Percentiles rank a stretch among this genome's conserved stretches.
Evolutionary conservation across 2,113 vertebrate genomes (phyloP).

Genomic region (Mustelus asterias): DNA sequence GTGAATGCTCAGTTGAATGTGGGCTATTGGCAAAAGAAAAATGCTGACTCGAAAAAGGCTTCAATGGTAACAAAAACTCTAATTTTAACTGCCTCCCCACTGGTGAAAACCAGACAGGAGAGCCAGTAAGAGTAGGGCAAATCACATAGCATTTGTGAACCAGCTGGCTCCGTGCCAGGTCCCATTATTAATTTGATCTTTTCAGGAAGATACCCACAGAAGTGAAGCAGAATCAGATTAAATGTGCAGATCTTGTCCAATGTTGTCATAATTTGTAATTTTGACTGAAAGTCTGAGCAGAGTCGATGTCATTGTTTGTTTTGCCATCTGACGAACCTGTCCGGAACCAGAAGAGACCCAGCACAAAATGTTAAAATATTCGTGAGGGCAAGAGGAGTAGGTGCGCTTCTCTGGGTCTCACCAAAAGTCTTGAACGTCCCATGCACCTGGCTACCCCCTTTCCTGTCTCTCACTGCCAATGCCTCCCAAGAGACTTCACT

Average conservation of each 20-base stretch:
- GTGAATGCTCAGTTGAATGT: background rate
- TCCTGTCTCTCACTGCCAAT: background rate
- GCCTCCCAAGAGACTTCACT: background rate
- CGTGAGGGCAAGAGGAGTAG: background rate
- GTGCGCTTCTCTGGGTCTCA: background rate
- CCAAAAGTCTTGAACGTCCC: background rate
- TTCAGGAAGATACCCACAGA: background rate
- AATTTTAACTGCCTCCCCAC: background rate
- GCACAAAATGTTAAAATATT: background rate
- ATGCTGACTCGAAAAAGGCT: background rate
- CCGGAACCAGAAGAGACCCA: background rate
- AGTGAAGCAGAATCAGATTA: background rate
- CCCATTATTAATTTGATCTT: background rate
- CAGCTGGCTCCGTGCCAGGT: background rate
- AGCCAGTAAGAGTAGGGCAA: background rate
- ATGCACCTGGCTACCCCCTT: background rate
- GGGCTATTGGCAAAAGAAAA: background rate
- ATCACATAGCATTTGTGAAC: background rate
- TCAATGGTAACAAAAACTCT: background rate
- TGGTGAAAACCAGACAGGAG: background rate
- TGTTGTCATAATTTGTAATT: background rate
- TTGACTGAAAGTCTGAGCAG: background rate
- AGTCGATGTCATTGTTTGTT: background rate
- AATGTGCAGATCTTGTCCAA: background rate
- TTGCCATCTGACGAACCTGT: background rate